These are phyloP conservation scores for Eira barbara DNA, from an alignment of 2,113 vertebrate genomes.

Conservation along the genomic window DNA sequence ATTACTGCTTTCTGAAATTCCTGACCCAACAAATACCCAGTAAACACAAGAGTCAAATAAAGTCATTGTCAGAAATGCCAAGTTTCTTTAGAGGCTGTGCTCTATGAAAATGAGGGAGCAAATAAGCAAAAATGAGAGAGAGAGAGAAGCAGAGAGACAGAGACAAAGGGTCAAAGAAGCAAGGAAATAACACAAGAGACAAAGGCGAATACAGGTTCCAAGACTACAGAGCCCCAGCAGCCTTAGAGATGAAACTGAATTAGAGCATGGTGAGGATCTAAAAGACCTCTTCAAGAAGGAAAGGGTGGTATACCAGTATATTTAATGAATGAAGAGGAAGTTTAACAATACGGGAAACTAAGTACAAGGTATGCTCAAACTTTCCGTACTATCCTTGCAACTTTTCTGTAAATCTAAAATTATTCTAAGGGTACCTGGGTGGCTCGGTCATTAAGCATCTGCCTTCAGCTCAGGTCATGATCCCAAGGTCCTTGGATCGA, in stretches of 20 bases:
- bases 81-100: background rate
- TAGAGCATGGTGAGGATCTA: background rate
- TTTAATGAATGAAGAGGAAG: background rate
- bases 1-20: background rate
- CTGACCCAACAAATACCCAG: background rate
- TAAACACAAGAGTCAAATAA: background rate
- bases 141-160: background rate
- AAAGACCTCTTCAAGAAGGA: background rate
- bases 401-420: background rate
- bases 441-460: too few species aligned
- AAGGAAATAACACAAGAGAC: background rate
- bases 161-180: background rate
- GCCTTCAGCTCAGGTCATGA: too few species aligned
- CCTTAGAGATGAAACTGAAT: background rate
- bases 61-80: background rate
- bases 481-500: too few species aligned
- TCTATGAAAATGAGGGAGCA: background rate
- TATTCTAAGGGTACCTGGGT: background rate
- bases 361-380: background rate
- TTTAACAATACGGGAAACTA: background rate
- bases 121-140: background rate
- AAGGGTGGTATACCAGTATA: background rate
- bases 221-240: background rate
- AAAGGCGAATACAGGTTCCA: background rate
- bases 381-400: background rate